Base-by-base conservation (phyloP, 1,140 invertebrate species). In the Dysdera silvatica region DNA sequence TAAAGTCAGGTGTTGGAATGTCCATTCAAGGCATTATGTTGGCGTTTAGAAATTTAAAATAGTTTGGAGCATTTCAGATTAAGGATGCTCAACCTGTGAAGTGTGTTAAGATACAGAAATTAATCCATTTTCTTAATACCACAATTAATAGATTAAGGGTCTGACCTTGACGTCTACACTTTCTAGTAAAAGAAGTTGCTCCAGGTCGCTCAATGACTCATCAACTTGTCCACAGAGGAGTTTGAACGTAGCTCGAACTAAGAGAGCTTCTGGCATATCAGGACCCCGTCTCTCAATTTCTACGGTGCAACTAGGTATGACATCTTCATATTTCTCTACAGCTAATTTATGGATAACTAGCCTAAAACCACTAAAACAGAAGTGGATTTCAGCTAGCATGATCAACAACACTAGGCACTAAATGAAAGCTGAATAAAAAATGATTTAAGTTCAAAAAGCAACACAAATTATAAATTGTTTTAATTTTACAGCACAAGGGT, bases 171-270 rank as follows among this genome's bases (percentile, higher is more conserved):
- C 72, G 65, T 74, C 70, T 35, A 73, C 61, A 60, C 67, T 56
- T 49, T 73, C 70, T 37, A 68, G 59, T 10, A 60, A 61, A n/a
- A 74, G 37, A 5, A 78, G 28, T 32, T 55, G 49, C 20, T 73
- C 67, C 23, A 95, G 82, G 75, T 95, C 91, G 45, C 77, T 72
- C 16, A 87, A 74, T 2, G 89, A 86, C 66, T 84, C 80, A 35
- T 83, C 79, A 69, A 85, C 82, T 67, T 85, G 79, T 4, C 88
- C 88, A 47, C 83, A 80, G 0, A 95, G 75, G 40, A 91, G 77
- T 71, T 87, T 83, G 74, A 95, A 89, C 10, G 91, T 92, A 24
- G 84, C 89, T 54, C 90, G 79, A 53, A 95, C 74, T 12, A 93
- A 79, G 57, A 86, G 72, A 4, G 89, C 83, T 76, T 91, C 84